Evolutionary conservation across 2,797 vertebrate genomes (phyloP), one percentile per base, ranked within the genome.

Genomic region (Thalassophryne amazonica): DNA sequence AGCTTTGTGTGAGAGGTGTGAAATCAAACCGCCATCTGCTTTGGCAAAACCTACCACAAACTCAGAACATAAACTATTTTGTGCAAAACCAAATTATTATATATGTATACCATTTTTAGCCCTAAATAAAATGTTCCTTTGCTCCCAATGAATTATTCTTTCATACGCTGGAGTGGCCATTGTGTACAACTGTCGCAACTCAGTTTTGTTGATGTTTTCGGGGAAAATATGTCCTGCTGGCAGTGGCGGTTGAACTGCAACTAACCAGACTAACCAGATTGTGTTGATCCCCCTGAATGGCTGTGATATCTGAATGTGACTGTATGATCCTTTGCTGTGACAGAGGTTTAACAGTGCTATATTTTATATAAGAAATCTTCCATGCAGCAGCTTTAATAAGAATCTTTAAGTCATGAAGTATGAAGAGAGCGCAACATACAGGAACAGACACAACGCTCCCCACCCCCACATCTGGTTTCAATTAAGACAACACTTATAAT

Each of bases 401-500:
- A 60, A 34, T 42, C 43, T 68, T 36, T 47, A 60, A 59, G 52
- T 60, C 54, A 25, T n/a, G 47, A 46, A 50, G 34, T 5, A 52
- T 18, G 41, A 74, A 33, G 38, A 47, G 34, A 33, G 42, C 34
- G 43, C 35, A 47, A 56, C 70, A 57, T 75, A 66, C 66, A 57
- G 82, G 62, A 78, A 81, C 42, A 75, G 54, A 62, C 51, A 69
- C 60, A 66, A 34, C 10, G n/a, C 33, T n/a, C n/a, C n/a, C n/a
- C n/a, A n/a, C n/a, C n/a, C n/a, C n/a, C 0, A 13, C 85, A 88
- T 89, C 85, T 89, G 86, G 62, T 56, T 71, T 55, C 9, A 14
- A 85, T 88, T 81, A 81, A 60, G 41, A 71, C 73, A 47, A 73
- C 73, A 69, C 60, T 67, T 66, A 33, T 42, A 54, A 73, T 75